Evolutionary conservation across 1,140 invertebrate species (phyloP), one percentile per base, ranked within the genome.

Genomic region (Paraescarpia echinospica): DNA sequence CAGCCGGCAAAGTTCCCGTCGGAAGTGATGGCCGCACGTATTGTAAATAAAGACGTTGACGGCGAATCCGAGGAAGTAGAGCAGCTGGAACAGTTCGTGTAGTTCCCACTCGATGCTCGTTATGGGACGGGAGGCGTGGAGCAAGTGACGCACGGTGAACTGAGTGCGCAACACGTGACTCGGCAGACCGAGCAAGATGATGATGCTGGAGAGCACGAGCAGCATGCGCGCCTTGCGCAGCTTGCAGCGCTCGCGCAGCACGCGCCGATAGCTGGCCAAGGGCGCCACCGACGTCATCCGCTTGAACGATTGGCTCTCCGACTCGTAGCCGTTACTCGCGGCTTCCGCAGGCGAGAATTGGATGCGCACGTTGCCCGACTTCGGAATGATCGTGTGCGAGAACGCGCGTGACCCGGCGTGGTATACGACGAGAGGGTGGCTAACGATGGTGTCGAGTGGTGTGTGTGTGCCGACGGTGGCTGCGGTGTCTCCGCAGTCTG

Each of bases 11-110:
- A 92, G 92, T 34, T 77, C 97, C 93, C 96, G 97, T 41, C 98
- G 96, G 95, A 98, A 98, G 96, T 98, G 98, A 94, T 98, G 97
- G 1, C 98, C 98, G 94, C 97, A 97, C 93, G 98, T 96, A 94
- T 98, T 98, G 95, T 98, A 98, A 35, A 98, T 96, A 31, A 98
- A 96, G 95, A 98, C 98, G 96, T 98, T 98, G 90, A 98, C 98
- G 92, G 97, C 98, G 94, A 98, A 98, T 95, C 98, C 98, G 31
- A 97, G 97, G 94, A 98, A 97, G 95, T 98, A 98, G 27, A 98
- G 96, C 33, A 96, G 95, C 93, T 96, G 97, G 93, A 95, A 96
- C 8, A 92, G 2, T 33, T 92, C 77, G 33, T 92, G 77, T 59
- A 34, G 35, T 41, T 33, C 77, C 14, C 18, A 31, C 33, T 59